Evolutionary conservation across 2,113 vertebrate species (phyloP).

Genomic region (Felis chaus): DNA sequence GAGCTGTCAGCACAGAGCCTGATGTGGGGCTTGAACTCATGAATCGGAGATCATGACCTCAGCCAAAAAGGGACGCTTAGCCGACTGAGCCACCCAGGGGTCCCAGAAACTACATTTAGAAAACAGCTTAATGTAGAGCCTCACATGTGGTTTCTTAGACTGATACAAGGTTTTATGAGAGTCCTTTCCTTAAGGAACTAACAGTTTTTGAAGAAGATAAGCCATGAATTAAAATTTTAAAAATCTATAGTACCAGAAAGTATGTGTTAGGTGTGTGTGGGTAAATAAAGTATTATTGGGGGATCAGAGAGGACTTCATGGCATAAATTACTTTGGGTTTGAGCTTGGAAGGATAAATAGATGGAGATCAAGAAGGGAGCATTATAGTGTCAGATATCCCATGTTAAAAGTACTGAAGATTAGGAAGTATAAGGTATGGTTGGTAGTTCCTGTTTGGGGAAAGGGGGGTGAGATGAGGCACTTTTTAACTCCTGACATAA

Average conservation of each 20-base stretch:
- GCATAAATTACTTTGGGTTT: background rate
- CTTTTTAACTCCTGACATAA: background rate
- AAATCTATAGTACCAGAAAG: background rate
- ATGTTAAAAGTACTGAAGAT: background rate
- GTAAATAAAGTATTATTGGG: background rate
- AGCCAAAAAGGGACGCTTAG: too few species aligned
- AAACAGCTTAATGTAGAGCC: background rate
- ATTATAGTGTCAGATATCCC: background rate
- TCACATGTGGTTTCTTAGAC: background rate
- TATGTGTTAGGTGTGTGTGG: background rate
- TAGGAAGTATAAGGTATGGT: background rate
- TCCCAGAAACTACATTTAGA: background rate
- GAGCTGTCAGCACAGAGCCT: too few species aligned
- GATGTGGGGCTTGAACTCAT: too few species aligned
- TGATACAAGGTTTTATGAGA: background rate
- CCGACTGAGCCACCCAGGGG: too few species aligned
- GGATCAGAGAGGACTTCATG: background rate
- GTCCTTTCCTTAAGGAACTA: background rate
- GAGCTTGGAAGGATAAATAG: background rate
- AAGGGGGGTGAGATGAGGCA: background rate
- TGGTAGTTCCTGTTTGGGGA: background rate
- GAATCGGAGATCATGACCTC: too few species aligned
- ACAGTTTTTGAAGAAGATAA: background rate
- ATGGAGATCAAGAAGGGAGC: too few species aligned
- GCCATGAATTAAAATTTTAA: background rate